These are phyloP conservation scores for Cheilosia urbana DNA, from an alignment of 2,888 invertebrate genomes.

Conservation along the genomic window DNA sequence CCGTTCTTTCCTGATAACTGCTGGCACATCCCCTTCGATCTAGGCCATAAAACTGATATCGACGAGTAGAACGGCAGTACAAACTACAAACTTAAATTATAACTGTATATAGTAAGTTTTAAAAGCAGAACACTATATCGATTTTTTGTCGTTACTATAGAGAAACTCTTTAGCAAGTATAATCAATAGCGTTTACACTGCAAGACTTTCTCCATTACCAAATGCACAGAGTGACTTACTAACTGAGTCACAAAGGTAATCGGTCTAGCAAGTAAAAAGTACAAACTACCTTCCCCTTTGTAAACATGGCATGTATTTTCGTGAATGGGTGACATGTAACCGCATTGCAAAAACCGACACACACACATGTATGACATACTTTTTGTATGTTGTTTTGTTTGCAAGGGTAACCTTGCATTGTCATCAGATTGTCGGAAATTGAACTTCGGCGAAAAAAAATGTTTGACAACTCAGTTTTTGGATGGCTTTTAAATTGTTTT, in stretches of 20 bases:
- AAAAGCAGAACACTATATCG: conserved; percentile 29
- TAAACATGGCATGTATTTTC: conserved; percentile 1
- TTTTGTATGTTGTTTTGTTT: conserved; percentile 8
- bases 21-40: conserved; percentile 60
- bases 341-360: conserved; percentile 26
- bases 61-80: not conserved
- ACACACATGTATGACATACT: conserved; percentile 26
- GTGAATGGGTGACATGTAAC: conserved; percentile 35
- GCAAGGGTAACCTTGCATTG: conserved; percentile 43
- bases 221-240: conserved; percentile 14
- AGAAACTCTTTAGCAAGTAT: conserved; percentile 64
- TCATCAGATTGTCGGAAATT: conserved; percentile 44
- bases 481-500: too few relatives aligned
- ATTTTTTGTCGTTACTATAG: conserved; percentile 64
- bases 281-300: conserved; percentile 9
- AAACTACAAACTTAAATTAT: not conserved
- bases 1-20: conserved; percentile 23
- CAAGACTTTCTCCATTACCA: conserved; percentile 29
- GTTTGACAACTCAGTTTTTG: too few relatives aligned
- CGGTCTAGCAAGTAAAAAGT: conserved; percentile 11
- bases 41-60: conserved; percentile 63
- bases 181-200: conserved; percentile 57
- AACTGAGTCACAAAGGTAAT: conserved; percentile 10
- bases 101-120: conserved; percentile 10
- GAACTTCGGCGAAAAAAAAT: conserved; percentile 17